Base-by-base conservation (phyloP, 92 coral and sea anemone species). In the Siderastrea siderea region DNA sequence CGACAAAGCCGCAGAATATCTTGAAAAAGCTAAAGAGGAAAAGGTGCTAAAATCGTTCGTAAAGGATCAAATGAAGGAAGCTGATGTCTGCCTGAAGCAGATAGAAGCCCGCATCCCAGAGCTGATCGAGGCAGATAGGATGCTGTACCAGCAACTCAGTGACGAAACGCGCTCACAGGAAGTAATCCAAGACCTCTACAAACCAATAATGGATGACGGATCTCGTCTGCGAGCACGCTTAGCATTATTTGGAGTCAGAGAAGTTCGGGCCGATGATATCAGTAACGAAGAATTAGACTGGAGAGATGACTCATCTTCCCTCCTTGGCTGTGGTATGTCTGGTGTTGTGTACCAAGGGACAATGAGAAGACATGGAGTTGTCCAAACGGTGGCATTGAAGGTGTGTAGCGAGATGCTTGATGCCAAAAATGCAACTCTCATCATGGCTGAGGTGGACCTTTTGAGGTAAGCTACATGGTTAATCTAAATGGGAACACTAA, bases 341-440 rank as follows among this genome's bases (percentile, higher is more conserved):
- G 38, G 38, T 26, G 38, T 26, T 26, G 38, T 26, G 38, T 26
- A 26, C 38, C 38, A 26, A 26, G 38, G 38, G 38, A 26, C 38
- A 26, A 26, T 26, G 38, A 26, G 38, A 26, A 17, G 65, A 43
- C 14, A 8, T n/a, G 82, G 89, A 14, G 10, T n/a, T 46, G 26
- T 8, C 5, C n/a, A n/a, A 65, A 26, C 38, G 38, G 90, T 86
- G 67, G 90, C 84, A 5, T 9, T 86, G n/a, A 86, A 86, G 53
- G 84, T 77, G 12, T 26, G 38, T 26, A 26, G 38, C 38, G 53
- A 49, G 6, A 50, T 6, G 1, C 79, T 82, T 58, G 53, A 47
- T 48, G 59, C 45, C 7, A 3, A 7, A 13, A 82, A 82, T 48
- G 86, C 79, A 7, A 3, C 26, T 48, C 8, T 11, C 7, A 4